Conservation (phyloP, 2,888 invertebrate species). For the Neocrepidodera transversa region DNA sequence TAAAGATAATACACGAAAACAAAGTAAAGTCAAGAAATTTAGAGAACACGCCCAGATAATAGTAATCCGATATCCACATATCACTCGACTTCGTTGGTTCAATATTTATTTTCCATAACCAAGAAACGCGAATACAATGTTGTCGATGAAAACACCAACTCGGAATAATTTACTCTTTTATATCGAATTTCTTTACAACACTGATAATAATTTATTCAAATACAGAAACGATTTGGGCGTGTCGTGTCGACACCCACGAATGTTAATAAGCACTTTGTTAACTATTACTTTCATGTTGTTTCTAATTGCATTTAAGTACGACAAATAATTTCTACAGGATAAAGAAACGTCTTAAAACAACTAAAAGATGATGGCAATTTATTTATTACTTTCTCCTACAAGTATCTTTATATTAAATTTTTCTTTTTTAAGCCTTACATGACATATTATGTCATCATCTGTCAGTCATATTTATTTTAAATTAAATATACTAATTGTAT, state of each 20-base stretch:
- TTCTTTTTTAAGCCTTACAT: no score
- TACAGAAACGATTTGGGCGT: slow-evolving; percentile 6
- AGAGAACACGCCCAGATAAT: slow-evolving; percentile 4
- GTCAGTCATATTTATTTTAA: no score
- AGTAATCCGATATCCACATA: slow-evolving; percentile 7
- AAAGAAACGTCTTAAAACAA: no score
- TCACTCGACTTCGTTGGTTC: slow-evolving; percentile 1
- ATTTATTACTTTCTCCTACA: no score
- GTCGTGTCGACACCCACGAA: background rate
- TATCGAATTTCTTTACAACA: slow-evolving; percentile 5
- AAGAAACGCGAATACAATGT: background rate
- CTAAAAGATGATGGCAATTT: no score
- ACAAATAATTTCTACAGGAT: no score
- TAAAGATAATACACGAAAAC: slow-evolving; percentile 12
- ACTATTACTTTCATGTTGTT: background rate
- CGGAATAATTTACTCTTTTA: background rate
- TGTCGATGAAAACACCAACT: background rate
- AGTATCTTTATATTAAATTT: no score
- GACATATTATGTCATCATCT: no score
- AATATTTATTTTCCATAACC: slow-evolving; percentile 18
- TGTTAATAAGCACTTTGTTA: background rate
- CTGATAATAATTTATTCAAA: background rate
- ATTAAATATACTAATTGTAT: no score
- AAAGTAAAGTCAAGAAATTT: slow-evolving; percentile 2
- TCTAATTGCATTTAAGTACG: background rate